Base-by-base conservation (phyloP, 2,888 invertebrate species). In the Idaea aversata region DNA sequence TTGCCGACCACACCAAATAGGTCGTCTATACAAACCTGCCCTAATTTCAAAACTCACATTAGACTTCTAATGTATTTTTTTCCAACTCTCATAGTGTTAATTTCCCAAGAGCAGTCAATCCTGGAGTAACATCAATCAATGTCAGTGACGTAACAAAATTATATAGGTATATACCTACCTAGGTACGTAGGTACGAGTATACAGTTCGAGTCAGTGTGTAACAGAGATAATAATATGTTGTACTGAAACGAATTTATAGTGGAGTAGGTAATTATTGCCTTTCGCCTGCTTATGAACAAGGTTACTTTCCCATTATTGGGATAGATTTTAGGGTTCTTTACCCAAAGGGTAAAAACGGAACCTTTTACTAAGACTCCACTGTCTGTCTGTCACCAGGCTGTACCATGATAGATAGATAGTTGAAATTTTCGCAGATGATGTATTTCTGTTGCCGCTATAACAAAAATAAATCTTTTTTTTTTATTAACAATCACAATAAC, bases 81-180 rank as follows among this genome's bases (percentile, higher is more conserved):
- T 75, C 72, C 69, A 66, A 67, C 65, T 72, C 67, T 72, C 77
- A 71, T 76, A 74, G 77, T 84, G 83, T 82, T 87, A 85, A 87
- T 88, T 87, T 88, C 87, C 87, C 85, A 66, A 69, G 87, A 84
- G 87, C 80, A 81, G 82, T 83, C 82, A 78, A 82, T 82, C 77
- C 75, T 73, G 71, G 66, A 68, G 68, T 70, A 72, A 76, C 81
- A 88, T 87, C 87, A 84, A 88, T 88, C 86, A 77, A 74, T 71
- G 83, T 87, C 87, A 66, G 57, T 57, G 38, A 63, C 47, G n/a
- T 25, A 61, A 63, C 63, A 62, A 47, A 47, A 57, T 57, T 57
- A 15, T 34, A 36, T 34, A 16, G 25, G 65, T 61, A 47, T 58
- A 4, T 34, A 59, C 4, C 5, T 25, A 59, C 59, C 6, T 59